A percentile compares a stretch with the other conserved stretches of the same genome.
Evolutionary conservation across 2,113 vertebrate species (phyloP).

Genomic region (Zosterops borbonicus): DNA sequence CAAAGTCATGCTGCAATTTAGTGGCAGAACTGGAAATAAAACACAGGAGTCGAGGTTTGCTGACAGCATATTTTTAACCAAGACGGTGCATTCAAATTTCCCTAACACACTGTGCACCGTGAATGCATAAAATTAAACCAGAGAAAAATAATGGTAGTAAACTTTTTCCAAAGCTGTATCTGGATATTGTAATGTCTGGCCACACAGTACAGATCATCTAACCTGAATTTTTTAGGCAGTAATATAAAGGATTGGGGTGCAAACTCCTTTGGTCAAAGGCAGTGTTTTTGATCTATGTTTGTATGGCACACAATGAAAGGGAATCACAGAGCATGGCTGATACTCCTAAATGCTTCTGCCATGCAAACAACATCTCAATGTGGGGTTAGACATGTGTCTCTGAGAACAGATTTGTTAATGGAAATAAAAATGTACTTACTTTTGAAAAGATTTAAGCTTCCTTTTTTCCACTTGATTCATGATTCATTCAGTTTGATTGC

Average conservation of each 20-base stretch:
- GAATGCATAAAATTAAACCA: not conserved
- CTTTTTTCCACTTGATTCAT: not conserved
- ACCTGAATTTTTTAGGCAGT: not conserved
- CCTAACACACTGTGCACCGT: not conserved
- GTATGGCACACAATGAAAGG: not conserved
- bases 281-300: not conserved
- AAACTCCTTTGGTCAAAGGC: not conserved
- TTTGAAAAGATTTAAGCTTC: not conserved
- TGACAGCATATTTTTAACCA: not conserved
- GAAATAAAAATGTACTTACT: not conserved
- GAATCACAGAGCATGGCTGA: not conserved
- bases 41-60: not conserved
- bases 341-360: not conserved
- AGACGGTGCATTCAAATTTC: not conserved
- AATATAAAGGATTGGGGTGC: not conserved
- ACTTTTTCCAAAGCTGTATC: not conserved
- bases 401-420: not conserved
- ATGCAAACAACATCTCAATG: not conserved
- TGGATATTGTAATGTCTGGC: not conserved
- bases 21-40: not conserved
- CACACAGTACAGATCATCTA: not conserved
- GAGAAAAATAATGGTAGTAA: not conserved
- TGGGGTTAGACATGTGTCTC: not conserved
- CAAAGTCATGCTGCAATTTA: not conserved
- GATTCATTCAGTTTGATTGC: not conserved